phyloP scores from a whole-genome alignment of 2,888 invertebrate species.

The Teleiodes luculella region DNA sequence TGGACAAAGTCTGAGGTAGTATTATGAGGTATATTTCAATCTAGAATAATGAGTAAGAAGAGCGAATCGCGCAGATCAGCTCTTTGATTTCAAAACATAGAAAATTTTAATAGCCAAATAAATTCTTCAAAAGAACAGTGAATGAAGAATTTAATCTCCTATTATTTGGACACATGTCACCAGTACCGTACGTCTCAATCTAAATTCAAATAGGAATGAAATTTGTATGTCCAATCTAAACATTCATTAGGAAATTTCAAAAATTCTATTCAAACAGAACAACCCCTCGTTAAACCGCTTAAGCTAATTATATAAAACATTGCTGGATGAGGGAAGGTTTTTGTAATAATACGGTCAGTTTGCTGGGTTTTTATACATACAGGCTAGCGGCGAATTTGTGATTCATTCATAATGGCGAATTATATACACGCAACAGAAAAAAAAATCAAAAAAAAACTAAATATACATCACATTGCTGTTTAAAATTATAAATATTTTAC shows the following conservation, averaged over 20 bases:
- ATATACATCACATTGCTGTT: too few species aligned
- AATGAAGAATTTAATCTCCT: constrained; percentile 33
- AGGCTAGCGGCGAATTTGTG: neutral
- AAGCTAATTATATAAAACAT: constrained; percentile 75
- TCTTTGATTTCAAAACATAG: too few species aligned
- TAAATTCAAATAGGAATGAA: constrained; percentile 66
- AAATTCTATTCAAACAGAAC: constrained; percentile 51
- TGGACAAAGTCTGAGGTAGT: too few species aligned
- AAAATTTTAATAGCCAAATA: too few species aligned
- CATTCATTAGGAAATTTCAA: constrained; percentile 67
- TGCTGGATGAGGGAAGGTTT: constrained; percentile 33
- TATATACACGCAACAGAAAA: too few species aligned
- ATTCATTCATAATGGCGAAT: neutral
- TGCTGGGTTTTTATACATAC: neutral
- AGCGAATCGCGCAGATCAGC: too few species aligned
- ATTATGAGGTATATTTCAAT: too few species aligned
- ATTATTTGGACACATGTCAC: constrained; percentile 72
- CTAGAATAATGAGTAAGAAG: too few species aligned
- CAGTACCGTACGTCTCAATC: constrained; percentile 40
- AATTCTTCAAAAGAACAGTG: constrained; percentile 36
- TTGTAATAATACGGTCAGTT: neutral
- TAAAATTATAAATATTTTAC: too few species aligned
- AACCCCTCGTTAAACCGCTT: constrained; percentile 68
- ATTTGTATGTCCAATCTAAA: constrained; percentile 70
- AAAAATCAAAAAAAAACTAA: too few species aligned